Evolutionary conservation across 92 coral and sea anemone species (phyloP), one percentile per base, ranked within the genome.

Genomic region (Epizoanthus ramosus): DNA sequence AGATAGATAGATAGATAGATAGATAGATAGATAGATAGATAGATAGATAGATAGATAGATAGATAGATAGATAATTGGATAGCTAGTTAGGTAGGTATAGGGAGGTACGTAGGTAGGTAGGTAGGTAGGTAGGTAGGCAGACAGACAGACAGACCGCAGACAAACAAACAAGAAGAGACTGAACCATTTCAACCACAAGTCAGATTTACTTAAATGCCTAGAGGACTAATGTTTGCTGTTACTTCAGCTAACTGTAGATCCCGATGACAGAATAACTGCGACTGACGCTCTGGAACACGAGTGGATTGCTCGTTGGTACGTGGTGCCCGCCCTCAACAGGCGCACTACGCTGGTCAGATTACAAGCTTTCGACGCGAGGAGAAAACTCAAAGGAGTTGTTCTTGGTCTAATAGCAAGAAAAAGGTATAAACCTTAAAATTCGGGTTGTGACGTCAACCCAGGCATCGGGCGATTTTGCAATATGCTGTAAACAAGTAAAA

Each of bases 371-470:
- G 79, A 95, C 73, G 97, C 91, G 17, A 88, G 97, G 31, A 81
- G 98, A 70, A 95, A 93, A 87, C 93, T 95, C 3, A 90, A 89
- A 65, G 96, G 97, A 16, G 92, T 95, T 5, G 98, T 93, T 66
- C 83, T 93, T 70, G 98, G 94, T 63, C 89, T 95, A 19, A 95
- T 95, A 74, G 98, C 98, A 16, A 85, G 98, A 58, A 95, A 95
- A 76, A 86, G 98, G 98, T 95, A n/a, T n/a, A n/a, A n/a, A n/a
- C n/a, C n/a, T n/a, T n/a, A n/a, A n/a, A n/a, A n/a, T n/a, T n/a
- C n/a, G n/a, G 74, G 71, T 13, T 28, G 31, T 28, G 31, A 28
- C 31, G 31, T 28, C 31, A 28, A 28, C 31, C 31, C 31, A 28
- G 31, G 31, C 31, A 28, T 2, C 31, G 31, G 31, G 2, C 31